A percentile compares a stretch with the other conserved stretches of the same genome.
These are phyloP conservation scores for Orgyia antiqua DNA, from an alignment of 2,888 invertebrate genomes.

Conservation along the genomic window DNA sequence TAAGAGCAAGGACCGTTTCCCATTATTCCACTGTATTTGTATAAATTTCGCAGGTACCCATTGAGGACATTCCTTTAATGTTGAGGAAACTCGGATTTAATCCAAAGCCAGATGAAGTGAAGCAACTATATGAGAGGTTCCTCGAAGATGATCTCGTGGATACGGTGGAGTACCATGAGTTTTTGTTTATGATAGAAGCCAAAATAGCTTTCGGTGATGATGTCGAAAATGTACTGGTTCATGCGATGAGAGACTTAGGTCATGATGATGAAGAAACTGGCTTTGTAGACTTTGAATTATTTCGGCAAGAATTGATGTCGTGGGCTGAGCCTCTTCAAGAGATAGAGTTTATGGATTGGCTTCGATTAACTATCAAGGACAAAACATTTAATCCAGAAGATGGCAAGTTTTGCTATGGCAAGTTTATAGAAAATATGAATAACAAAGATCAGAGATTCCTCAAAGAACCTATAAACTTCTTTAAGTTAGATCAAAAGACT, in stretches of 20 bases:
- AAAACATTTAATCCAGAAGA: slow-evolving; percentile 50
- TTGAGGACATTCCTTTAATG: slow-evolving; percentile 51
- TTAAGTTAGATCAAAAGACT: slow-evolving; percentile 66
- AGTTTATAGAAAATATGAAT: slow-evolving; percentile 68
- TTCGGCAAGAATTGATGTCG: slow-evolving; percentile 48
- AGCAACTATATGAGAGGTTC: slow-evolving; percentile 43
- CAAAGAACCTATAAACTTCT: slow-evolving; percentile 64
- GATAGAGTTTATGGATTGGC: slow-evolving; percentile 56
- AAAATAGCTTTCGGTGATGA: slow-evolving; percentile 66
- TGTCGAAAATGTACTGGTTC: slow-evolving; percentile 49
- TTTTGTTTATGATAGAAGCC: slow-evolving; percentile 63
- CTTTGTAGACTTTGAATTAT: slow-evolving; percentile 42
- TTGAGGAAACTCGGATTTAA: slow-evolving; percentile 63
- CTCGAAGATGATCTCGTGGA: slow-evolving; percentile 66
- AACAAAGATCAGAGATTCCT: slow-evolving; percentile 49
- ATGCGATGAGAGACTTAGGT: slow-evolving; percentile 53
- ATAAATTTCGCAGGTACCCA: slow-evolving; percentile 39
- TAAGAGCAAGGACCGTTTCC: too few relatives aligned
- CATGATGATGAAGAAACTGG: slow-evolving; percentile 61
- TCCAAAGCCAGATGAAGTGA: slow-evolving; percentile 55
- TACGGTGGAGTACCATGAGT: slow-evolving; percentile 60
- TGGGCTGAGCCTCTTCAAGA: slow-evolving; percentile 65
- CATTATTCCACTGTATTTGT: too few relatives aligned
- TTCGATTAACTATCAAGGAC: slow-evolving; percentile 50
- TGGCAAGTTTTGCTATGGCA: slow-evolving; percentile 45